phyloP scores from a whole-genome alignment of 2,113 vertebrate species.

The Brachionichthys hirsutus region DNA sequence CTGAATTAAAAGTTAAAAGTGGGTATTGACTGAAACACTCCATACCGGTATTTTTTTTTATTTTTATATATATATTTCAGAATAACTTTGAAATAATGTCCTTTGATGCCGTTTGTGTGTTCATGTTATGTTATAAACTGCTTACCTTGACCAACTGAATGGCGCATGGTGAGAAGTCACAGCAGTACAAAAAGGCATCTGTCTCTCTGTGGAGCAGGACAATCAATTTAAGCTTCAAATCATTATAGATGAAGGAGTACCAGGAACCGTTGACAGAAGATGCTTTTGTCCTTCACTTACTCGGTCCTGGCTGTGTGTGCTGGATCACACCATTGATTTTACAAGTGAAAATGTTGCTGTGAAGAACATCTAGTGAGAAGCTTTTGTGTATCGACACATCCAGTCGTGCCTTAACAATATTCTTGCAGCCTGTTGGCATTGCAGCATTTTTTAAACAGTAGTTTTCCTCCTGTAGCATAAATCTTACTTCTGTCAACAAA shows the following conservation, averaged over 20 bases:
- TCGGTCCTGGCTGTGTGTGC: too few species aligned
- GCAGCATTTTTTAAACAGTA: too few species aligned
- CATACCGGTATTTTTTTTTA: too few species aligned
- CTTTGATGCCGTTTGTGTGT: neutral
- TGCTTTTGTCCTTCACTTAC: neutral
- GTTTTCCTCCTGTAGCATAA: too few species aligned
- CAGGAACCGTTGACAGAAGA: neutral
- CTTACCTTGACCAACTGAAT: constrained; percentile 88
- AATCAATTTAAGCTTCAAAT: constrained; percentile 4
- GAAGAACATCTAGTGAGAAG: too few species aligned
- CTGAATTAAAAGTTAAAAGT: neutral
- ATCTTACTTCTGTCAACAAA: too few species aligned
- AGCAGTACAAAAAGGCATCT: constrained; percentile 87
- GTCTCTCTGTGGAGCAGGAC: constrained; percentile 72
- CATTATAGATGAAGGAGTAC: constrained; percentile 5
- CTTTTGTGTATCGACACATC: too few species aligned
- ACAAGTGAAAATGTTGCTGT: too few species aligned
- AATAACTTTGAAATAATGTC: neutral
- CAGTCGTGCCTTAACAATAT: too few species aligned
- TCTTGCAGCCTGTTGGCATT: too few species aligned
- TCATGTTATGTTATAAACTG: neutral
- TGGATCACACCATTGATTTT: too few species aligned
- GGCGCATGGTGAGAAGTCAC: constrained; percentile 88
- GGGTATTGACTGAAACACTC: neutral
- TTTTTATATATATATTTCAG: neutral